A percentile compares a stretch with the other conserved stretches of the same genome.
Conservation (phyloP, 2,113 vertebrate species). For the Callocephalon fimbriatum region DNA sequence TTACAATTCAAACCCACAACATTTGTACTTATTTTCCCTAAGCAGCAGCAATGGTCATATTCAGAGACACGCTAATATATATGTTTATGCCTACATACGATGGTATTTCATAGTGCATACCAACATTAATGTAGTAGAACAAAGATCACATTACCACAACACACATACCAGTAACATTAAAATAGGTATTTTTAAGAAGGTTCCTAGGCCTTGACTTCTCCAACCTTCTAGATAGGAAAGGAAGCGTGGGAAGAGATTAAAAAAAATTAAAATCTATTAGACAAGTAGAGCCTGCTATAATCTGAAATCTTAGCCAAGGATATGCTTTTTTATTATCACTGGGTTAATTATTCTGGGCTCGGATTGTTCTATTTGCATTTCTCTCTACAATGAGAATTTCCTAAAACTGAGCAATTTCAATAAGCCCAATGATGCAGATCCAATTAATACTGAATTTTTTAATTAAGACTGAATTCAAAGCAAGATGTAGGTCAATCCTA, state of each 20-base stretch:
- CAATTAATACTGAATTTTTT: background rate
- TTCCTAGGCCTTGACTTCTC: background rate
- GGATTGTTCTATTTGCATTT: background rate
- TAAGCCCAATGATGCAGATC: background rate
- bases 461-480: conserved; percentile 16
- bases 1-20: background rate
- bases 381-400: background rate
- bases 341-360: background rate
- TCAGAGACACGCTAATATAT: background rate
- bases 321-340: background rate
- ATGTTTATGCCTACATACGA: background rate
- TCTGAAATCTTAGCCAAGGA: background rate
- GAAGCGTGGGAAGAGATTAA: background rate
- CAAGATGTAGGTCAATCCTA: background rate
- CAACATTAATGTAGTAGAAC: background rate
- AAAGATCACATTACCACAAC: background rate
- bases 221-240: background rate
- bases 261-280: background rate
- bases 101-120: background rate
- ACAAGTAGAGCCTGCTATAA: background rate
- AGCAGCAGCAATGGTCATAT: background rate
- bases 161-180: background rate
- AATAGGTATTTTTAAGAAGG: background rate
- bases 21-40: background rate
- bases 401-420: background rate